A percentile compares a stretch with the other conserved stretches of the same genome.
phyloP scores from a whole-genome alignment of 2,888 invertebrate species.

The Apamea epomidion region DNA sequence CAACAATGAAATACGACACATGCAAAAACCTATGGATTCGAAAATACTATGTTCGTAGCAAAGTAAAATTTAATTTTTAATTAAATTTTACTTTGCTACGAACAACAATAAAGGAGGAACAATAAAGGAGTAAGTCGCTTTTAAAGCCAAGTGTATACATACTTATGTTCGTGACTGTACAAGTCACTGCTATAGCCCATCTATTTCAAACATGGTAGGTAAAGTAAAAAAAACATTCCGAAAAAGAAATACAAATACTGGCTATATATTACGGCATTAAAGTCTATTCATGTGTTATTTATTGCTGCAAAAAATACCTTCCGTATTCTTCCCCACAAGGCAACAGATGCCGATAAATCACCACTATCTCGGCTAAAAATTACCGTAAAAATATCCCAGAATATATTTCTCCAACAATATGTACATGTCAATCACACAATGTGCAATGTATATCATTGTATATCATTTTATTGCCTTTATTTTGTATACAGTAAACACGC shows the following conservation, averaged over 20 bases:
- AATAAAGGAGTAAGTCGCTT: too few species aligned
- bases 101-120: too few species aligned
- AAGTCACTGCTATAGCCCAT: not conserved
- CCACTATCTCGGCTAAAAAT: constrained; percentile 39
- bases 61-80: too few species aligned
- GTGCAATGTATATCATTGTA: constrained; percentile 68
- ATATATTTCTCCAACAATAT: constrained; percentile 63
- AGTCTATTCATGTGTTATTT: constrained; percentile 45
- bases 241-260: constrained; percentile 9
- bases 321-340: constrained; percentile 14
- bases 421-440: constrained; percentile 67
- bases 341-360: constrained; percentile 51
- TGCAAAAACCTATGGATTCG: too few species aligned
- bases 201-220: too few species aligned
- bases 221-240: constrained; percentile 1
- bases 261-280: constrained; percentile 24
- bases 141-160: too few species aligned
- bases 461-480: constrained; percentile 72
- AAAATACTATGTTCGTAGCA: too few species aligned
- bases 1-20: too few species aligned
- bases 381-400: constrained; percentile 49
- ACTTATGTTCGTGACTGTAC: not conserved
- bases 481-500: constrained; percentile 65
- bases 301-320: constrained; percentile 49
- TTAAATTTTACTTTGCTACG: too few species aligned